Evolutionary conservation across 2,888 invertebrate species (phyloP), one percentile per base, ranked within the genome.

Genomic region (Platycnemis pennipes): DNA sequence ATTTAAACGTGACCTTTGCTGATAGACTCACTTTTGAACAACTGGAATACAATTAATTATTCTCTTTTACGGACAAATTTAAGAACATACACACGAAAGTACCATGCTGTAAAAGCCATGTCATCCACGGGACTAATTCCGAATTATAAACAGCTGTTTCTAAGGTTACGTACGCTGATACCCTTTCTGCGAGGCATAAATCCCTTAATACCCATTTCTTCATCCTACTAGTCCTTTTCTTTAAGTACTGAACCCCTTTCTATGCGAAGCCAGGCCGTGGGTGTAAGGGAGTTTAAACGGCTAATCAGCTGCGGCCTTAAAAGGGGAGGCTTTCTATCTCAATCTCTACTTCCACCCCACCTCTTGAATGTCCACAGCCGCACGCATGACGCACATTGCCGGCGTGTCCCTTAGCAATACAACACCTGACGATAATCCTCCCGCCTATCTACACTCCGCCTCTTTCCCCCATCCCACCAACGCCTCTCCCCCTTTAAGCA

Each of bases 391-490:
- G 77, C 26, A 77, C 31, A 77, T 77, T 77, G 37, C 77, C 37
- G 37, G 8, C 77, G 31, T 11, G 77, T 77, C 77, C 77, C 37
- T 37, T 37, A 37, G 77, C 77, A 77, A 37, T 77, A 77, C 37
- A 77, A 37, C 77, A 77, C 77, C 37, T 63, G 63, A 77, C 77
- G 77, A 77, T 77, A 77, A 77, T 77, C 77, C 77, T 4, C 77
- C 77, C 19, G 1, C 63, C 63, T 63, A 16, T 63, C 63, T 8
- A 16, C 26, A 26, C 63, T 26, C 63, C 37, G 77, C 77, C 77
- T 37, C n/a, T 37, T 77, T 37, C 11, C 37, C 37, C 13, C 77
- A 37, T 8, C 77, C 63, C 26, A 8, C 53, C 53, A 53, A 53
- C 16, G 11, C 53, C 53, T 2, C 16, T 16, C 53, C 53, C 53